Evolutionary conservation across 2,888 invertebrate species (phyloP).

Genomic region (Eristalis pertinax): DNA sequence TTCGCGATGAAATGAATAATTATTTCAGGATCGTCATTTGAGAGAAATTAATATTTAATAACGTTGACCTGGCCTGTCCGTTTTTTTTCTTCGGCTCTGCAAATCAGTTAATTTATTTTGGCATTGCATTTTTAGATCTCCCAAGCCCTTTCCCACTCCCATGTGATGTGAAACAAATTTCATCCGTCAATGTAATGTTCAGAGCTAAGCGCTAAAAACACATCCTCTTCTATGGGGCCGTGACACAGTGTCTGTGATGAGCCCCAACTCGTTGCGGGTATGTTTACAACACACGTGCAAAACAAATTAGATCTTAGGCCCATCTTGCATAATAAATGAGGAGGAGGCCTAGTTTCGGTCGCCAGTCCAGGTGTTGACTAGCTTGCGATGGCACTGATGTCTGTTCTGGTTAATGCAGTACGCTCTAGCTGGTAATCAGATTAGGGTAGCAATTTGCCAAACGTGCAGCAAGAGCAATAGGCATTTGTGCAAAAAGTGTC

Average conservation of each 20-base stretch:
- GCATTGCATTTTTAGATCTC: background rate
- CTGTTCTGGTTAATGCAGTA: slow-evolving; percentile 47
- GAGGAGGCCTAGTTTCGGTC: slow-evolving; percentile 15
- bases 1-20: slow-evolving; percentile 14
- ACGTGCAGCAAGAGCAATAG: slow-evolving; percentile 50
- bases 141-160: background rate
- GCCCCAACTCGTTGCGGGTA: slow-evolving; percentile 13
- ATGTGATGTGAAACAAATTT: background rate
- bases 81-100: background rate
- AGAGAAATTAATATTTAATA: background rate
- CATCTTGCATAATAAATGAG: slow-evolving; percentile 62
- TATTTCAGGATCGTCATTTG: background rate
- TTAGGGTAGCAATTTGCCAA: slow-evolving; percentile 67
- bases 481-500: slow-evolving; percentile 56
- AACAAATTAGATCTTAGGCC: slow-evolving; percentile 54
- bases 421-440: slow-evolving; percentile 65
- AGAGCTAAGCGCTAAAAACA: background rate
- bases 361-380: background rate
- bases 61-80: background rate
- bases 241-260: too few relatives aligned
- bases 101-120: too few relatives aligned
- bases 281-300: background rate
- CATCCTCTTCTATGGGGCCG: background rate
- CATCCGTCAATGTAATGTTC: background rate
- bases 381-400: background rate